Conservation (phyloP, 2,797 vertebrate species). For the Lemur catta region DNA sequence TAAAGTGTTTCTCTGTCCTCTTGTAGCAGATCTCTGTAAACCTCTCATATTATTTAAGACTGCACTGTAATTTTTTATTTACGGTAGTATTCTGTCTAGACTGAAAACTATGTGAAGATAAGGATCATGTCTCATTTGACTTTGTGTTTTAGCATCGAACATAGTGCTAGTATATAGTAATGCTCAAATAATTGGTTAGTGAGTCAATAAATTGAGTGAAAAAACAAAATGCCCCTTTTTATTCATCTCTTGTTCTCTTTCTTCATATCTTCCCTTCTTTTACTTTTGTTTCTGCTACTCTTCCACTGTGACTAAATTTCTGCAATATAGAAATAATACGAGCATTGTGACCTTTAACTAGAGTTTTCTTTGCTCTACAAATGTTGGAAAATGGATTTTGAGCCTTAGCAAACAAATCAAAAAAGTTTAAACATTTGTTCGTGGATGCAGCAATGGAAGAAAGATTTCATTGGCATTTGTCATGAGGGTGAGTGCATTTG, state of each 20-base stretch:
- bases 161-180: not conserved
- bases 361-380: not conserved
- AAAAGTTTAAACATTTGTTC: constrained; percentile 41
- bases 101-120: not conserved
- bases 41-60: not conserved
- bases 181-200: not conserved
- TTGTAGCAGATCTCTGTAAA: not conserved
- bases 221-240: not conserved
- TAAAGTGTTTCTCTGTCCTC: not conserved
- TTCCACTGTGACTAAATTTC: not conserved
- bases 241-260: not conserved
- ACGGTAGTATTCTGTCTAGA: not conserved
- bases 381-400: constrained; percentile 60
- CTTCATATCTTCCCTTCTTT: not conserved
- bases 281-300: not conserved
- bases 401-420: constrained; percentile 52
- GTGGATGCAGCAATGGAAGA: constrained; percentile 4
- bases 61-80: too few species aligned
- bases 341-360: not conserved
- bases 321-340: not conserved
- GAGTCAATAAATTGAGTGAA: not conserved
- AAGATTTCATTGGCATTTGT: not conserved
- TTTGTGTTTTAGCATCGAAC: not conserved
- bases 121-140: not conserved
- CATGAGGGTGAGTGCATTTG: not conserved